Percentiles rank a stretch among this genome's conserved stretches.
Conservation (phyloP, 2,888 invertebrate species). For the Nasonovia ribisnigri region DNA sequence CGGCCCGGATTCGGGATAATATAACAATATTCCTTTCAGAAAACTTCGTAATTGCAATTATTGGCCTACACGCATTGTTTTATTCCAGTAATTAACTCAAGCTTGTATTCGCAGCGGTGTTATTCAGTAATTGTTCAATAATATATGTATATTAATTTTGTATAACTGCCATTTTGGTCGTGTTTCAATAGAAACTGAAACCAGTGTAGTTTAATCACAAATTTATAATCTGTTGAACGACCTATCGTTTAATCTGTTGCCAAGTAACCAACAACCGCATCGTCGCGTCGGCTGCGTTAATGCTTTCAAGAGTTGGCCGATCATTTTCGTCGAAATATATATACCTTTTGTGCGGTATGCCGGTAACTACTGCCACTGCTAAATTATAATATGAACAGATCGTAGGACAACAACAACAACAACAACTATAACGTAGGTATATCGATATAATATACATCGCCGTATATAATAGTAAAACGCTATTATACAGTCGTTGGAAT, state of each 20-base stretch:
- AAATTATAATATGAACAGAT: neutral
- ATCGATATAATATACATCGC: neutral
- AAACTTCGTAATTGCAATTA: neutral
- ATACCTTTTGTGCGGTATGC: neutral
- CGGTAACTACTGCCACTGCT: neutral
- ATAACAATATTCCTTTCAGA: neutral
- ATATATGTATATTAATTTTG: neutral
- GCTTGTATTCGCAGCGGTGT: neutral
- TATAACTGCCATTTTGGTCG: neutral
- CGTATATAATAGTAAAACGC: neutral
- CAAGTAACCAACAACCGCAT: neutral
- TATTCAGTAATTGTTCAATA: neutral
- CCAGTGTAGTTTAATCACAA: neutral
- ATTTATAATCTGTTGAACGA: conserved; percentile 21
- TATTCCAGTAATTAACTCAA: neutral
- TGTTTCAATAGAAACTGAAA: conserved; percentile 1
- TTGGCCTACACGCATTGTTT: neutral
- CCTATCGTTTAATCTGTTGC: conserved; percentile 41
- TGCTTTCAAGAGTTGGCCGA: conserved; percentile 15
- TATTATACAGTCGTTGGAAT: neutral
- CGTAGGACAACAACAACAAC: neutral
- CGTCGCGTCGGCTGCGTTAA: neutral
- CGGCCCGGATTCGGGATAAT: neutral
- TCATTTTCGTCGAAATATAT: neutral
- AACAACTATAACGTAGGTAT: neutral